These are phyloP conservation scores for Malacoctenus gilli DNA, from an alignment of 2,797 vertebrate species.

Conservation along the genomic window DNA sequence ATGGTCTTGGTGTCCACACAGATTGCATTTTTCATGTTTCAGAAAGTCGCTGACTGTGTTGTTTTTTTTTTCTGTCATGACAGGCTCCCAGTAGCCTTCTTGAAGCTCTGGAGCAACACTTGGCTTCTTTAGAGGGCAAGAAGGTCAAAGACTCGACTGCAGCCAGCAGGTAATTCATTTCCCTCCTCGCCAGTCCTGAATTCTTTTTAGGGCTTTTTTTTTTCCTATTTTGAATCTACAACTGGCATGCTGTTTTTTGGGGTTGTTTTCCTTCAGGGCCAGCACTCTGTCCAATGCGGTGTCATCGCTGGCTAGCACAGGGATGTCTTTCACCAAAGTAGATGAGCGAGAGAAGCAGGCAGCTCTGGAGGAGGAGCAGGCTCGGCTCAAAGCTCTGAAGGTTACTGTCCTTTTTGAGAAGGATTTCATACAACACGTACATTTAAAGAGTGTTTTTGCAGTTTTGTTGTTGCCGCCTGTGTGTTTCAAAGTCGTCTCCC, in stretches of 20 bases:
- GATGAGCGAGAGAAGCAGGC: conserved; percentile 99
- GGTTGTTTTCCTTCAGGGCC: conserved; percentile 80
- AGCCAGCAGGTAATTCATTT: conserved; percentile 90
- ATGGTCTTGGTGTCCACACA: conserved; percentile 47
- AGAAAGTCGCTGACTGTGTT: conserved; percentile 46
- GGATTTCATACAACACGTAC: too few species aligned
- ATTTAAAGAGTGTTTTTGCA: too few species aligned
- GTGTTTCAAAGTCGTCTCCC: too few species aligned
- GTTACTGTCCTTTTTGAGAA: conserved; percentile 65
- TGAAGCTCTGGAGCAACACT: conserved; percentile 98
- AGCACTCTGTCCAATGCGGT: conserved; percentile 98
- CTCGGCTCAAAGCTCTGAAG: conserved; percentile 97
- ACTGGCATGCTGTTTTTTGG: conserved; percentile 14
- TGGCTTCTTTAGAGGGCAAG: conserved; percentile 98
- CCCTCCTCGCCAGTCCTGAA: background rate
- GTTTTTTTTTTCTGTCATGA: conserved; percentile 54
- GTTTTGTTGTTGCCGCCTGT: too few species aligned
- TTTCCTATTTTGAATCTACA: background rate
- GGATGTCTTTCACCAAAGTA: conserved; percentile 97
- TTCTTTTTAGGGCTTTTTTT: background rate
- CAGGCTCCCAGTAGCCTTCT: conserved; percentile 99
- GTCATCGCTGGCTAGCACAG: conserved; percentile 96
- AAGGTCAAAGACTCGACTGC: conserved; percentile 99
- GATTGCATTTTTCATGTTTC: conserved; percentile 9
- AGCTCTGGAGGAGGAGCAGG: conserved; percentile 97